Conservation (phyloP, 2,888 invertebrate genomes). For the Ochropleura leucogaster region DNA sequence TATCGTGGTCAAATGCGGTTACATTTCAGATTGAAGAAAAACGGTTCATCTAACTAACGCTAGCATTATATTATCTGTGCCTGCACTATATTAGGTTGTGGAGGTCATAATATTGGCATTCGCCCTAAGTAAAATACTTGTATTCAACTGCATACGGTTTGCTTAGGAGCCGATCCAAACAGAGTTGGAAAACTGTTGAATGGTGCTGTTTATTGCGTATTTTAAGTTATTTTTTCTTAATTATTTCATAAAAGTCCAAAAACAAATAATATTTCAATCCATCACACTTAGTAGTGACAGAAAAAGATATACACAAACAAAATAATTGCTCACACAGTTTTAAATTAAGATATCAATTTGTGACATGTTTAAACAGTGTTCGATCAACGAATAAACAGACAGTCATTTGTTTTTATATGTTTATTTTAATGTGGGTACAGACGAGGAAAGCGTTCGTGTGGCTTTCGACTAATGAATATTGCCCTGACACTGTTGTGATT, state of each 20-base stretch:
- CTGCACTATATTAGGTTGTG: no score
- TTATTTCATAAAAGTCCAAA: not conserved
- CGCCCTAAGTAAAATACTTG: not conserved
- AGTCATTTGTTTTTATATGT: slow-evolving; percentile 48
- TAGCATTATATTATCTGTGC: no score
- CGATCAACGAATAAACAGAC: slow-evolving; percentile 45
- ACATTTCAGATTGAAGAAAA: no score
- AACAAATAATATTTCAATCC: slow-evolving; percentile 20
- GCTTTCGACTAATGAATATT: slow-evolving; percentile 60
- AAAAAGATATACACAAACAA: slow-evolving; percentile 26
- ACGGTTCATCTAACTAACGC: no score
- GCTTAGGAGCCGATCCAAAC: not conserved
- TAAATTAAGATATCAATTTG: slow-evolving; percentile 50
- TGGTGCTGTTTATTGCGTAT: not conserved
- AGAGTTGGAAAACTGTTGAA: not conserved
- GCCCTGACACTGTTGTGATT: slow-evolving; percentile 57
- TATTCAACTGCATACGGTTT: not conserved
- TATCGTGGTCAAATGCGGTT: no score
- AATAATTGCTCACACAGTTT: slow-evolving; percentile 15
- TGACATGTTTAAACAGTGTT: slow-evolving; percentile 51
- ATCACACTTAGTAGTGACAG: slow-evolving; percentile 23
- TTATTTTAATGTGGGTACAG: slow-evolving; percentile 25
- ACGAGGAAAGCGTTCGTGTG: slow-evolving; percentile 32
- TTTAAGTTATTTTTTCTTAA: not conserved
- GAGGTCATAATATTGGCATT: not conserved